Conservation (phyloP, 2,113 vertebrate genomes). For the Marmota monax region DNA sequence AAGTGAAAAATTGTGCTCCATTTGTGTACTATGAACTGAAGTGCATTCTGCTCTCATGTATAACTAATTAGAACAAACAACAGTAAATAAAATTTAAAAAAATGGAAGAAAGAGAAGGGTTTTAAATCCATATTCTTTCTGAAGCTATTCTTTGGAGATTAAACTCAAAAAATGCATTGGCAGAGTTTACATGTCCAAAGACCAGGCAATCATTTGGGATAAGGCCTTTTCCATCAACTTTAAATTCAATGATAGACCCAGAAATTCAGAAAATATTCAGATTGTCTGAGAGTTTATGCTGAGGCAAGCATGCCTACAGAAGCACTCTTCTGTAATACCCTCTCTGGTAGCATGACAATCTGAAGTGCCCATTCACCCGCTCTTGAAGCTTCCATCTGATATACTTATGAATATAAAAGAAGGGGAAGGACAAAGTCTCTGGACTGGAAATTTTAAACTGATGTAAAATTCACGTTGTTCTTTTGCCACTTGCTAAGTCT, state of each 20-base stretch:
- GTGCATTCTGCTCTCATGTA: too few relatives aligned
- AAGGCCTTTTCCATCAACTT: neutral
- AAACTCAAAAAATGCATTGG: neutral
- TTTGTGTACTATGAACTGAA: too few relatives aligned
- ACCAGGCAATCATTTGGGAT: conserved; percentile 4
- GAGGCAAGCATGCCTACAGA: neutral
- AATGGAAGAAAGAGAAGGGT: too few relatives aligned
- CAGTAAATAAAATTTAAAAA: too few relatives aligned
- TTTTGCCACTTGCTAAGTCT: neutral
- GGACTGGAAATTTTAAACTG: neutral
- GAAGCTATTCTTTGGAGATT: conserved; percentile 21
- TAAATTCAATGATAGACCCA: conserved; percentile 6
- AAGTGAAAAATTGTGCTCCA: too few relatives aligned
- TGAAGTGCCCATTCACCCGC: neutral
- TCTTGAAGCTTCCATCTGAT: neutral
- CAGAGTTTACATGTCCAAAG: conserved; percentile 42
- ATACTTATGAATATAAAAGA: conserved; percentile 36
- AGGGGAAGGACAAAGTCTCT: neutral
- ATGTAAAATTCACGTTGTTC: neutral
- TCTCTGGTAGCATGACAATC: neutral
- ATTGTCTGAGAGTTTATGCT: neutral
- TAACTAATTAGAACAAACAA: too few relatives aligned
- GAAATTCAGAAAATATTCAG: conserved; percentile 16
- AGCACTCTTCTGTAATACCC: neutral
- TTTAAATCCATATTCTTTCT: neutral